Evolutionary conservation across 2,888 invertebrate genomes (phyloP).

Genomic region (Gasteruption jaculator): DNA sequence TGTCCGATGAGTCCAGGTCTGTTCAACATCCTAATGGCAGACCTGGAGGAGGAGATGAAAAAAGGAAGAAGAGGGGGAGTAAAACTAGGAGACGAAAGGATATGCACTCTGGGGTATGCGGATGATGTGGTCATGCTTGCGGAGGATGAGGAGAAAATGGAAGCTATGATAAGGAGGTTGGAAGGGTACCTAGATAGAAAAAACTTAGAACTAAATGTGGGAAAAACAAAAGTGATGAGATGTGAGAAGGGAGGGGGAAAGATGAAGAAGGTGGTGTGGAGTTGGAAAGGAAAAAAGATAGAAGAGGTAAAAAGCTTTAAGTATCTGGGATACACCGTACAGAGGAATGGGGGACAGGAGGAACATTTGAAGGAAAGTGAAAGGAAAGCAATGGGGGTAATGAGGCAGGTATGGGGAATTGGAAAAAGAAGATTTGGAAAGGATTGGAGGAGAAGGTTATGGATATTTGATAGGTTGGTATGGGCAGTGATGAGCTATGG

Average conservation of each 20-base stretch:
- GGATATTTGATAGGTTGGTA: slow-evolving; percentile 1
- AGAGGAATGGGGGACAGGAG: not conserved
- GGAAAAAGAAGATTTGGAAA: not conserved
- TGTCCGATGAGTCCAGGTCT: slow-evolving; percentile 23
- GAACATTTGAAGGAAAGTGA: not conserved
- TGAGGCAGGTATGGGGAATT: not conserved
- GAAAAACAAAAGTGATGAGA: not conserved
- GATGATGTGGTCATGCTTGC: slow-evolving; percentile 16
- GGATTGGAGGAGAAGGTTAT: not conserved
- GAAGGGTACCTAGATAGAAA: not conserved
- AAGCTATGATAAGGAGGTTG: not conserved
- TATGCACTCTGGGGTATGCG: slow-evolving; percentile 12
- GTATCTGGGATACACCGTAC: not conserved
- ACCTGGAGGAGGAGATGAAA: slow-evolving; percentile 8
- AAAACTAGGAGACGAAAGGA: slow-evolving; percentile 2
- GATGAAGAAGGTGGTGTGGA: not conserved
- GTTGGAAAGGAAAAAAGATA: not conserved
- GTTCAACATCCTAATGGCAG: slow-evolving; percentile 19
- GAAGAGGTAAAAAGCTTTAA: not conserved
- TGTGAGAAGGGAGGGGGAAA: not conserved
- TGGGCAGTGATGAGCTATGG: slow-evolving; percentile 12
- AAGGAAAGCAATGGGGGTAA: not conserved
- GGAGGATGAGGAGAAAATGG: slow-evolving; percentile 5
- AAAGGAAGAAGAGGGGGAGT: slow-evolving; percentile 9
- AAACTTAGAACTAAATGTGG: not conserved